phyloP scores from a whole-genome alignment of 2,113 vertebrate genomes.

The Eulacestoma nigropectus region DNA sequence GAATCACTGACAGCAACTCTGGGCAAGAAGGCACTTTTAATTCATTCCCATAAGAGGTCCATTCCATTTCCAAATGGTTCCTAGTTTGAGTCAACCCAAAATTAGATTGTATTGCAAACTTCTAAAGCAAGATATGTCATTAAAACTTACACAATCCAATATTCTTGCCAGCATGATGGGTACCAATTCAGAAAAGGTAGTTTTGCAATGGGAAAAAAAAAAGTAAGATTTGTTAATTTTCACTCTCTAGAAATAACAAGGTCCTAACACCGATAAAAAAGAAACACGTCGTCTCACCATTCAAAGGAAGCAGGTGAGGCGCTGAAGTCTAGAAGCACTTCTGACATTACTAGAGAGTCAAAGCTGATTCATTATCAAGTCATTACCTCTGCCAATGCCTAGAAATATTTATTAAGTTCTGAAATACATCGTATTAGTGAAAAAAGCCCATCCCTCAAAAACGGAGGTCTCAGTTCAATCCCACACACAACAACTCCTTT shows the following conservation, averaged over 20 bases:
- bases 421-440: neutral
- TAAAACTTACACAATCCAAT: neutral
- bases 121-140: neutral
- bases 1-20: neutral
- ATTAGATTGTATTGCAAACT: neutral
- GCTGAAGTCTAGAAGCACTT: neutral
- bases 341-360: neutral
- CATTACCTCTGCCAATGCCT: neutral
- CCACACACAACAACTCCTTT: neutral
- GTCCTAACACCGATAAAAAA: neutral
- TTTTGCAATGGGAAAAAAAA: neutral
- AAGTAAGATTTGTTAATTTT: neutral
- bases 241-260: neutral
- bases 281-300: neutral
- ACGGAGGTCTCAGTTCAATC: accelerated
- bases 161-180: neutral
- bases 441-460: neutral
- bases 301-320: neutral
- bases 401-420: neutral
- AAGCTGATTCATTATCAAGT: neutral
- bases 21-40: neutral
- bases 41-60: neutral
- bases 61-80: neutral
- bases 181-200: neutral
- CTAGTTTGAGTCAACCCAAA: neutral